A percentile compares a stretch with the other conserved stretches of the same genome.
These are phyloP conservation scores for Rhagium mordax DNA, from an alignment of 2,888 invertebrate species.

Conservation along the genomic window DNA sequence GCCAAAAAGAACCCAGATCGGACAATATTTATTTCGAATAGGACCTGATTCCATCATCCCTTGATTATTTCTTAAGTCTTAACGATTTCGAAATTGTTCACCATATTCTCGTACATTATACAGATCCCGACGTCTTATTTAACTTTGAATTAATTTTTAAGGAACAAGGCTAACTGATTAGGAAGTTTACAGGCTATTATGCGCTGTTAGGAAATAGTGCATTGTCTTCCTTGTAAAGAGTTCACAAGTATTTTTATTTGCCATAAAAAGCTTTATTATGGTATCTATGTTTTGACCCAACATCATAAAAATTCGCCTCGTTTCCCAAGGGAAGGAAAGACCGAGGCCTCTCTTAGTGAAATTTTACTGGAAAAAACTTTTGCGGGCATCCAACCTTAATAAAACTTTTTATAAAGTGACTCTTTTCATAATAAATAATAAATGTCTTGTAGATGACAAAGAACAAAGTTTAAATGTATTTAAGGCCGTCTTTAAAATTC, in stretches of 20 bases:
- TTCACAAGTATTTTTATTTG: background rate
- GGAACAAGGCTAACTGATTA: background rate
- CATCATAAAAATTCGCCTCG: conserved; percentile 1
- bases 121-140: background rate
- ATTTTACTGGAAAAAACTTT: background rate
- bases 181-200: background rate
- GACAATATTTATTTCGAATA: too few species aligned
- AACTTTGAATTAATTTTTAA: background rate
- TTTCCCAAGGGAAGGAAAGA: background rate
- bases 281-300: background rate
- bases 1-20: too few species aligned
- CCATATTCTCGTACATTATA: background rate
- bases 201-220: background rate
- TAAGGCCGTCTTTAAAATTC: background rate
- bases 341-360: background rate
- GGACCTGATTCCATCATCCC: too few species aligned
- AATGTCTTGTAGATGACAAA: background rate
- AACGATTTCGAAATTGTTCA: background rate
- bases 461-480: background rate
- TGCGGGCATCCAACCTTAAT: background rate
- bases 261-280: background rate
- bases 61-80: too few species aligned
- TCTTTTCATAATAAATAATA: background rate
- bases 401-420: background rate
- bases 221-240: background rate